Evolutionary conservation across 2,113 vertebrate genomes (phyloP), one percentile per base, ranked within the genome.

Genomic region (Perognathus longimembris): DNA sequence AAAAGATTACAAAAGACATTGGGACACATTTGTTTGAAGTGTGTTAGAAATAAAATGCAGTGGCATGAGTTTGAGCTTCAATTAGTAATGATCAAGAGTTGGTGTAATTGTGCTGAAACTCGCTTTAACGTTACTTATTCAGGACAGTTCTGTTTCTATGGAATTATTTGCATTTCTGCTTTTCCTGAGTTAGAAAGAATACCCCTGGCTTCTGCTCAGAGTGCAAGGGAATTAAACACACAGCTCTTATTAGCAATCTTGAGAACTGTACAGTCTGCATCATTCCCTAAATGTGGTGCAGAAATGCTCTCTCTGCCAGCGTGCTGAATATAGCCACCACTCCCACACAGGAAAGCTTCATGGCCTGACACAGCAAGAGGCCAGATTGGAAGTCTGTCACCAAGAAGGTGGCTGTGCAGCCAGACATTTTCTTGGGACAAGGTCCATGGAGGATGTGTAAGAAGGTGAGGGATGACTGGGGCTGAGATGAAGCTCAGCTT

Each of bases 161-260:
- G 59, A 40, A 92, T 82, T 91, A 91, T 92, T 93, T 92, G 81
- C 74, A 80, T 71, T 91, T 88, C 61, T 82, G 36, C 34, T 86
- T 86, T 95, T 61, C 76, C 73, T 2, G 73, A 84, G 71, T 92
- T 96, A 88, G 91, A 92, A 94, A 57, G 71, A 92, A 89, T 84
- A 50, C 92, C 66, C 80, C 38, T 2, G 63, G 89, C 87, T 88
- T 77, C 74, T 63, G 59, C 87, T 92, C 64, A 12, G 84, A 87
- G 93, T 42, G 0, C 15, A 30, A 92, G 50, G 95, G 96, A 96
- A 80, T 91, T 91, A 69, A 91, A 87, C 78, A 32, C 9, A 73
- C 50, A 93, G 74, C 54, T 85, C 86, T 95, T 84, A 74, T 83
- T 71, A 95, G 91, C 81, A 91, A 71, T 82, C 87, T 50, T 40